Evolutionary conservation across 2,113 vertebrate genomes (phyloP), one percentile per base, ranked within the genome.

Genomic region (Platycercus adscitus): DNA sequence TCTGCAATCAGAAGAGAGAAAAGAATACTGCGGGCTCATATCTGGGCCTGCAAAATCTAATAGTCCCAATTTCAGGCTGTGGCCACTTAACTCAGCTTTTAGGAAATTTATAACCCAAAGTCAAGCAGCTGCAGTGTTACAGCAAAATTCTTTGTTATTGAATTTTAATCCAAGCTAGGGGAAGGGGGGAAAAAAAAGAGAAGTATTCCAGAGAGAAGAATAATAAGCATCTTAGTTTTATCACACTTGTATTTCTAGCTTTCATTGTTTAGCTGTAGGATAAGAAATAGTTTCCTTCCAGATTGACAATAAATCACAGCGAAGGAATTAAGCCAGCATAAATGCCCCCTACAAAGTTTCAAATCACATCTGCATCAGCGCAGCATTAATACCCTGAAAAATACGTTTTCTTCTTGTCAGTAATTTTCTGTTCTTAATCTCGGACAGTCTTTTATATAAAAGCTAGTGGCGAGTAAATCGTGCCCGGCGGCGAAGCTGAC

Each of bases 371-470:
- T 13, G 29, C 68, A 47, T 66, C 75, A 70, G 49, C 39, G 60
- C 75, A 75, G 69, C 29, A 18, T 73, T 80, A 58, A 72, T 47
- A 43, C 49, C 69, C 60, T 87, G 52, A 94, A 77, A 95, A 94
- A 93, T 61, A 60, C 4, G 7, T 76, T 79, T 79, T 77, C 53
- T 90, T 80, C n/a, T 92, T 75, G 95, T 66, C 49, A 44, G 63
- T 81, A 43, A 52, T 92, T 91, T 97, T 94, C 60, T 91, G 44
- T 60, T 96, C 56, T 90, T 93, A 78, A 86, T 93, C 78, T 91
- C 1, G 5, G 76, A 49, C 70, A 39, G n/a, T 33, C 55, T 86
- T 66, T 73, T 43, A 47, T 47, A 84, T 37, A 47, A 93, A 92
- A 91, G 56, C 44, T 6, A 14, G 7, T 66, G 25, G 9, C 8